Percentiles rank a stretch among this genome's conserved stretches.
These are phyloP conservation scores for Tursiops truncatus DNA, from an alignment of 2,113 vertebrate genomes.

Conservation along the genomic window DNA sequence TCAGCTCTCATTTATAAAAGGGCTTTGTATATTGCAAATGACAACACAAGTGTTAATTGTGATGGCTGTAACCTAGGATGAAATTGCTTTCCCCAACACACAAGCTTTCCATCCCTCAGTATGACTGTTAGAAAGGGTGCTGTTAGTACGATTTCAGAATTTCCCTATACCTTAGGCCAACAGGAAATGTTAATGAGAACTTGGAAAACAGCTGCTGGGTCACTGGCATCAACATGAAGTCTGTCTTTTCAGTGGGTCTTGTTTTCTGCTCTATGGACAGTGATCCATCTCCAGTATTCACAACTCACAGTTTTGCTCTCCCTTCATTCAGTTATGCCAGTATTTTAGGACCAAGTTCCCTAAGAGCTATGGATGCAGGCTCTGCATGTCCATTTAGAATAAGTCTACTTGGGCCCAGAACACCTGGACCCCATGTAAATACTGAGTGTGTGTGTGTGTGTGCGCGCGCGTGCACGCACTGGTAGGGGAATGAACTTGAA, in stretches of 20 bases:
- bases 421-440: neutral
- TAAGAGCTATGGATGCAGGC: neutral
- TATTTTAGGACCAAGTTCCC: neutral
- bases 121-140: neutral
- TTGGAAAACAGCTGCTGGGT: neutral
- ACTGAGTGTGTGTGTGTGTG: neutral
- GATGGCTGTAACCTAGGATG: neutral
- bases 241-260: neutral
- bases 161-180: neutral
- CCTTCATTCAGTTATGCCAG: neutral
- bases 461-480: fast-evolving
- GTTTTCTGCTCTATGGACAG: neutral
- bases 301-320: neutral
- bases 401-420: neutral
- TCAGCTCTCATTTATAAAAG: constrained; percentile 5
- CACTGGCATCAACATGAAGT: neutral
- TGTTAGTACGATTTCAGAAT: constrained; percentile 2
- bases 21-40: neutral
- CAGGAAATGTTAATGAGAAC: neutral
- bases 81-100: neutral
- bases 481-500: neutral
- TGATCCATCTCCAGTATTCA: neutral
- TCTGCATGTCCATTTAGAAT: neutral
- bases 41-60: neutral
- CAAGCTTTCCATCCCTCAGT: neutral